These are phyloP conservation scores for Sminthurides aquaticus DNA, from an alignment of 2,888 invertebrate genomes.

Conservation along the genomic window DNA sequence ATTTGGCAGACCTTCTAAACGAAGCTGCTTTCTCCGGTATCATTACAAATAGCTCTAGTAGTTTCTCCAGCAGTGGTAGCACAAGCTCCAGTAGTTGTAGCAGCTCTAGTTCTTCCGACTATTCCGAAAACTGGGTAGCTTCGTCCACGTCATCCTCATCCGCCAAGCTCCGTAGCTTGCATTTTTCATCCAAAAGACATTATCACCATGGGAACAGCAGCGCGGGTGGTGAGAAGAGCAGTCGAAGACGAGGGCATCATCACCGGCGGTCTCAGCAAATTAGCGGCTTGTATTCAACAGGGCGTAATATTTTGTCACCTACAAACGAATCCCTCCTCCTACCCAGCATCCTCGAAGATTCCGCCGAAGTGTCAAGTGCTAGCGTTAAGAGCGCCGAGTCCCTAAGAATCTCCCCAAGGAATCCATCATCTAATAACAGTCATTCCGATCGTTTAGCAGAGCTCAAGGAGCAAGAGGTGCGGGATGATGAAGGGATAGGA, in stretches of 20 bases:
- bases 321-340: constrained; percentile 16
- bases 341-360: constrained; percentile 29
- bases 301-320: constrained; percentile 11
- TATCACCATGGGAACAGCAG: constrained; percentile 1
- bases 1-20: background rate
- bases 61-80: constrained; percentile 4
- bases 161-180: background rate
- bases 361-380: constrained; percentile 23
- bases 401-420: background rate
- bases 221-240: background rate
- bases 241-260: constrained; percentile 3
- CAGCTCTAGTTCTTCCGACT: constrained; percentile 15
- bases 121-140: constrained; percentile 7
- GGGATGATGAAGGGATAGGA: constrained; percentile 1
- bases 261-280: background rate
- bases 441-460: constrained; percentile 1
- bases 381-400: constrained; percentile 21
- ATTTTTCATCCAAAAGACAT: too few relatives aligned
- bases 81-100: constrained; percentile 15
- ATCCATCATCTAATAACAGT: background rate
- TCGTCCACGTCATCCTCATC: background rate
- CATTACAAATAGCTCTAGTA: background rate
- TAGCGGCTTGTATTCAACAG: background rate
- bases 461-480: background rate
- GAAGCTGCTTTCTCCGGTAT: background rate